phyloP scores from a whole-genome alignment of 2,888 invertebrate genomes.

The Eucera pruinosa region DNA sequence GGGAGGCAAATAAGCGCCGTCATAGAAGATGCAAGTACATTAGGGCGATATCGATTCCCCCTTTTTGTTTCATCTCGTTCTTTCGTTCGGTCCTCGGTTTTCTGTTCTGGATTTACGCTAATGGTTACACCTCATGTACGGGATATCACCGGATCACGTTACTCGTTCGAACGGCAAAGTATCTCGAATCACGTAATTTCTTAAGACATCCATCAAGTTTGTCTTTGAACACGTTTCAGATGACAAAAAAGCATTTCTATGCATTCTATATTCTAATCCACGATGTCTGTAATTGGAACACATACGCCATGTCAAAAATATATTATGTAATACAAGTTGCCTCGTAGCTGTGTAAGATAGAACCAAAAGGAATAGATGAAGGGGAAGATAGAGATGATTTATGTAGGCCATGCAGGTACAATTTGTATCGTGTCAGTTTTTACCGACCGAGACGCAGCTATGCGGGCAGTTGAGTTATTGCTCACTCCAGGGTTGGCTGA shows the following conservation, averaged over 20 bases:
- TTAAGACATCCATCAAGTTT: conserved; percentile 35
- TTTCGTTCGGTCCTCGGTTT: conserved; percentile 28
- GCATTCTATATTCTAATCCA: too few species aligned
- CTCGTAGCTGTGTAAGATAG: neutral
- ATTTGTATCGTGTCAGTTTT: conserved; percentile 82
- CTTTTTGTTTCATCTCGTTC: conserved; percentile 38
- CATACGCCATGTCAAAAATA: neutral
- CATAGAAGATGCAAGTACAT: conserved; percentile 55
- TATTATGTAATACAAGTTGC: neutral
- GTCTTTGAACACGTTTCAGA: neutral
- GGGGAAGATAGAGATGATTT: conserved; percentile 76
- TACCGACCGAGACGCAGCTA: conserved; percentile 69
- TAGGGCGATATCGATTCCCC: conserved; percentile 68
- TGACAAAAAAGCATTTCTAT: too few species aligned
- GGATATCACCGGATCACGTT: conserved; percentile 56
- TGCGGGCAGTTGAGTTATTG: conserved; percentile 78
- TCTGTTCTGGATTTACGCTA: conserved; percentile 71
- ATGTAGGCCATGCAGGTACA: conserved; percentile 78
- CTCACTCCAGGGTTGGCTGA: conserved; percentile 68
- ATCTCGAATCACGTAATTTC: conserved; percentile 49
- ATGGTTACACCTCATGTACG: conserved; percentile 63
- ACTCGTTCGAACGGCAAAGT: conserved; percentile 41
- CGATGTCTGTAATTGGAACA: neutral
- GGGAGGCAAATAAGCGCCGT: neutral
- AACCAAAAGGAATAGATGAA: conserved; percentile 24